Base-by-base conservation (phyloP, 2,113 vertebrate species). In the Hippocampus comes region DNA sequence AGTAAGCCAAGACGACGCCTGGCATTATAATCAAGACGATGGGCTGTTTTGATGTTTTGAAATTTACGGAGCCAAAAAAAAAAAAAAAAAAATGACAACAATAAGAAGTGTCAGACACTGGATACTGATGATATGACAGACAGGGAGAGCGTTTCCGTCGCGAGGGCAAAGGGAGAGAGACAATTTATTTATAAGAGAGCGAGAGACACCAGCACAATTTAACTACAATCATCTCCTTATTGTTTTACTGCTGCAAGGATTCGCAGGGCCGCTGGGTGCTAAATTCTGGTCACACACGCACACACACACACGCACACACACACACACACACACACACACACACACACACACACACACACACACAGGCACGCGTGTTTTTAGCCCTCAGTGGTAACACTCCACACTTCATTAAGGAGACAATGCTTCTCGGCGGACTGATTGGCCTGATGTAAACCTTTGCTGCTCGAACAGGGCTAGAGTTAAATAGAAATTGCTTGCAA, bases 381-480 rank as follows among this genome's bases (percentile, higher is more conserved):
- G 73, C 75, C 82, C 83, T 83, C 75, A 17, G 80, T 79, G 82
- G 83, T 76, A 75, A 74, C 71, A 60, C 78, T 84, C 72, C 56
- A 75, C 88, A 87, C 86, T 89, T 90, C 89, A 91, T 91, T 90
- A 90, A 76, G 73, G 63, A 86, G 78, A 85, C 86, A 76, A 82
- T 78, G 60, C 76, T 80, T 74, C 86, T 89, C 88, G 9, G 38
- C 48, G 68, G 82, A 76, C 79, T 82, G 2, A 75, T 87, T 79
- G 78, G 73, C 55, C 72, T 79, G 78, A 73, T 84, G 67, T 74
- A 73, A 68, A 42, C 18, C 71, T 43, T 42, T 4, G 14, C 68
- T 63, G 42, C 49, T 78, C 70, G 59, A 63, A 72, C 27, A 61
- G 69, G 49, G 51, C 43, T 49, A 5, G 21, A 30, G 55, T 10